These are phyloP conservation scores for Hypena proboscidalis DNA, from an alignment of 2,888 invertebrate genomes.

Conservation along the genomic window DNA sequence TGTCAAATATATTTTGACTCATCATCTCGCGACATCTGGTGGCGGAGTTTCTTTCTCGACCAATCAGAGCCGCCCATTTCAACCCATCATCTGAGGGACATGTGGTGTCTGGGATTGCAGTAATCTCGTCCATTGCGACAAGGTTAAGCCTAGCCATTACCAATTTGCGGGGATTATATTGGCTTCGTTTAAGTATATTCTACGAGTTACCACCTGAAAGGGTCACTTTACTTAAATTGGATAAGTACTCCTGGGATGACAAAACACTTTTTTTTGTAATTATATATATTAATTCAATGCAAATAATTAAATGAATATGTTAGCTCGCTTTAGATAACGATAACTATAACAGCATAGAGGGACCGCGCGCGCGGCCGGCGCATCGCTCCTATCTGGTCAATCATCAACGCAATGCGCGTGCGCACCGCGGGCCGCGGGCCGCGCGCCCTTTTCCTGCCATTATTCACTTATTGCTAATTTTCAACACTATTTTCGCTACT, in stretches of 20 bases:
- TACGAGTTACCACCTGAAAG: constrained; percentile 22
- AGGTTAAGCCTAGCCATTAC: no score
- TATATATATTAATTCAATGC: constrained; percentile 22
- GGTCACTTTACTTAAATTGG: background rate
- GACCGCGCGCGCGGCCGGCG: constrained; percentile 5
- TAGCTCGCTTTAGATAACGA: constrained; percentile 30
- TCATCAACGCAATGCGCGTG: constrained; percentile 2
- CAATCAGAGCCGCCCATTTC: no score
- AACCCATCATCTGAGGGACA: no score
- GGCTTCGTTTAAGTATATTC: constrained; percentile 10
- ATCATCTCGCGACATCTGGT: no score
- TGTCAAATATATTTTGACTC: no score
- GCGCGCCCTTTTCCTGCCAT: constrained; percentile 5
- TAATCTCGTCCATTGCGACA: no score
- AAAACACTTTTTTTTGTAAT: constrained; percentile 23
- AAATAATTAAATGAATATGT: constrained; percentile 26
- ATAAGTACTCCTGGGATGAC: constrained; percentile 29
- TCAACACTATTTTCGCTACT: constrained; percentile 42
- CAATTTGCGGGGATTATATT: no score
- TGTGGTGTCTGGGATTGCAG: no score
- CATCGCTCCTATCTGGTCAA: constrained; percentile 10
- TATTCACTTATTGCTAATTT: constrained; percentile 53
- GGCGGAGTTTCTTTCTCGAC: no score
- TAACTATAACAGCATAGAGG: constrained; percentile 30
- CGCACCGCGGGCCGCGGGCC: constrained; percentile 9